Conservation (phyloP, 2,113 vertebrate genomes). For the Xiphophorus hellerii region DNA sequence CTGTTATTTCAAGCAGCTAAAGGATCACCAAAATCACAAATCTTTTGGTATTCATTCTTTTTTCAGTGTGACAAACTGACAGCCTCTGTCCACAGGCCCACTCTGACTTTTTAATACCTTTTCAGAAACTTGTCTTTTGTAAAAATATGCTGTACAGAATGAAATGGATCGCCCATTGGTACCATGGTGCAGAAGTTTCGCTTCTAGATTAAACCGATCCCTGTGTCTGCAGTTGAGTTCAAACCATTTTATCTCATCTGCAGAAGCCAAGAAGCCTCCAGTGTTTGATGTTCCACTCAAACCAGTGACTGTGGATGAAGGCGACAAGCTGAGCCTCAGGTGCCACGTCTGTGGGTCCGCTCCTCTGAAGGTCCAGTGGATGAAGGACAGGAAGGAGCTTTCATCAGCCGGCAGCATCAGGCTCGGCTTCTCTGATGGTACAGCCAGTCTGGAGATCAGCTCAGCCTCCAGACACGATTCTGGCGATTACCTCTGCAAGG, state of each 20-base stretch:
- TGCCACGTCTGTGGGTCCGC: conserved; percentile 90
- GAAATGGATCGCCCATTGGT: not conserved
- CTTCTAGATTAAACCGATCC: not conserved
- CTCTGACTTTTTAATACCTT: no score
- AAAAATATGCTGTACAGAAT: no score
- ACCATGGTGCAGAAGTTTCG: not conserved
- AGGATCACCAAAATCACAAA: no score
- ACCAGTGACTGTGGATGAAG: conserved; percentile 83
- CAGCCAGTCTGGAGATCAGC: conserved; percentile 86
- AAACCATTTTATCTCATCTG: not conserved
- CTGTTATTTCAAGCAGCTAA: not conserved
- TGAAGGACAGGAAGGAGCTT: conserved; percentile 92
- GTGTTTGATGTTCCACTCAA: conserved; percentile 91
- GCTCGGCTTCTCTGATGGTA: conserved; percentile 88
- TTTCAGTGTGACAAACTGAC: not conserved
- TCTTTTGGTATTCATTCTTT: no score
- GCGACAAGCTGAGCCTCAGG: conserved; percentile 84
- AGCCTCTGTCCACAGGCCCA: not conserved
- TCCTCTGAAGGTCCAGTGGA: conserved; percentile 92
- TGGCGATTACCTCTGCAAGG: conserved; percentile 96
- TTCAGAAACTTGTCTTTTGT: no score
- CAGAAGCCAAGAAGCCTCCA: conserved; percentile 91
- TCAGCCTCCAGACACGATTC: conserved; percentile 82
- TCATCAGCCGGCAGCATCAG: conserved; percentile 83
- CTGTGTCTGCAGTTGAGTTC: not conserved